Percentiles rank a stretch among this genome's conserved stretches.
Evolutionary conservation across 1,140 invertebrate genomes (phyloP).

Genomic region (Acromyrmex charruanus): DNA sequence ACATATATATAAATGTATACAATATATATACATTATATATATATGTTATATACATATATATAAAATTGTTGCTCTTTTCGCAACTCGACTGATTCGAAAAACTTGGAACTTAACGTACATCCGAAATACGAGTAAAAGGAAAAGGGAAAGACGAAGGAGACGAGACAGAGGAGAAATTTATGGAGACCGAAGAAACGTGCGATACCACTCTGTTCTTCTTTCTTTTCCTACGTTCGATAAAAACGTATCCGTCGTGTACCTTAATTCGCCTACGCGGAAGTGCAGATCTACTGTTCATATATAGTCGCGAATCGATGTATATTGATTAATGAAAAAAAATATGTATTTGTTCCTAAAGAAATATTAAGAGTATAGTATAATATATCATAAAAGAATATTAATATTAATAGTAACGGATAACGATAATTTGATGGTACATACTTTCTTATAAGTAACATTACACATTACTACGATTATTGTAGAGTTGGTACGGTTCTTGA

Average conservation of each 20-base stretch:
- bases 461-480: constrained; percentile 84
- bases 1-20: too few species aligned
- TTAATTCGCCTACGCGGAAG: constrained; percentile 69
- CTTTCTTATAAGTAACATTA: constrained; percentile 85
- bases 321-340: constrained; percentile 78
- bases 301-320: constrained; percentile 85
- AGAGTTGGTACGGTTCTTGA: constrained; percentile 86
- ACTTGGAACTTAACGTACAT: constrained; percentile 24
- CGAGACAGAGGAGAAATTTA: constrained; percentile 26
- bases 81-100: constrained; percentile 17
- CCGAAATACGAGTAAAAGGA: constrained; percentile 52
- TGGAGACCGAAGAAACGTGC: constrained; percentile 12
- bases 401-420: constrained; percentile 83
- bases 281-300: constrained; percentile 80
- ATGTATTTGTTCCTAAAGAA: constrained; percentile 84
- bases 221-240: constrained; percentile 57
- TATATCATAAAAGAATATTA: constrained; percentile 78
- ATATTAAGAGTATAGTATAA: constrained; percentile 79
- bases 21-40: too few species aligned
- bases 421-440: constrained; percentile 86
- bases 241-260: constrained; percentile 66
- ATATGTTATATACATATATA: too few species aligned
- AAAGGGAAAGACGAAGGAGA: constrained; percentile 67
- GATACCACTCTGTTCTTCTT: constrained; percentile 44
- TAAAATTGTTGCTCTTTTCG: too few species aligned